Percentiles rank a stretch among this genome's conserved stretches.
Evolutionary conservation across 2,113 vertebrate genomes (phyloP).

Genomic region (Pseudopipra pipra): DNA sequence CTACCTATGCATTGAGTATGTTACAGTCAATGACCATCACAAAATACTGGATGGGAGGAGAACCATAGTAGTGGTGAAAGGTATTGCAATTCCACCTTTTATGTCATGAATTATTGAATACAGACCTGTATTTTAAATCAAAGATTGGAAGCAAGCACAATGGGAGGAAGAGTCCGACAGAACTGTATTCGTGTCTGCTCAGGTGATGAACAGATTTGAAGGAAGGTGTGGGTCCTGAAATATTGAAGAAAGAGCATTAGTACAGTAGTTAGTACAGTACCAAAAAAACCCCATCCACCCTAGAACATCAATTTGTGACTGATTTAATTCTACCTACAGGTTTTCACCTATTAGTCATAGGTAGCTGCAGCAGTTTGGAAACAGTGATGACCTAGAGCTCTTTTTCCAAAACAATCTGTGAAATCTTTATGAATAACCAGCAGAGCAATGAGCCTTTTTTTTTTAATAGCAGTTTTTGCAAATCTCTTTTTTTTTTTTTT

Average conservation of each 20-base stretch:
- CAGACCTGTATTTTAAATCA: background rate
- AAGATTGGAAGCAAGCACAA: background rate
- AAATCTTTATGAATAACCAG: background rate
- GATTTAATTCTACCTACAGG: background rate
- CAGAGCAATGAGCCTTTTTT: background rate
- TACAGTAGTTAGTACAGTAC: background rate
- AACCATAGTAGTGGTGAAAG: conserved; percentile 29
- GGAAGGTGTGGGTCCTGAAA: background rate
- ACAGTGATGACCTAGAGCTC: background rate
- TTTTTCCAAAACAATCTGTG: background rate
- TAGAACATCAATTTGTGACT: background rate
- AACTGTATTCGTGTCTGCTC: background rate
- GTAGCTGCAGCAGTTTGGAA: background rate
- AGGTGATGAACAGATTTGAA: background rate
- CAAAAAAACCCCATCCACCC: background rate
- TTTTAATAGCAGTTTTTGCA: background rate
- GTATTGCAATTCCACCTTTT: background rate
- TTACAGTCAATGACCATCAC: accelerated
- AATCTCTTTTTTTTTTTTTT: background rate
- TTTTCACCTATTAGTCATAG: background rate
- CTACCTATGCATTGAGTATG: background rate
- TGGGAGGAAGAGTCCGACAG: background rate
- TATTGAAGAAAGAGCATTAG: background rate
- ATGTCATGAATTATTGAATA: background rate
- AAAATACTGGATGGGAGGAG: background rate